phyloP scores from a whole-genome alignment of 2,888 invertebrate species.

The Apamea crenata region DNA sequence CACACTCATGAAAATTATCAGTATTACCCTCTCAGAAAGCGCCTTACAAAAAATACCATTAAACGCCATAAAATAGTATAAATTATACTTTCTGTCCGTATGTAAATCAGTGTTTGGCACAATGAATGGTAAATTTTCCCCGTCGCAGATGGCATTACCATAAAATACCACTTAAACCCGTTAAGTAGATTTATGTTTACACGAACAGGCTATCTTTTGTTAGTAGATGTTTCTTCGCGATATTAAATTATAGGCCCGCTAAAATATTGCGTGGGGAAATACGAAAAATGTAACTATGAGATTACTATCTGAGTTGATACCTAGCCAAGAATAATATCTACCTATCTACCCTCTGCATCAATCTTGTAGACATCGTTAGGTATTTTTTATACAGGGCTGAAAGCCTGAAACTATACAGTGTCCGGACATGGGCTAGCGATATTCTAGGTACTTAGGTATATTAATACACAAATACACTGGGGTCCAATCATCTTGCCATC shows the following conservation, averaged over 20 bases:
- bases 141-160: conserved; percentile 69
- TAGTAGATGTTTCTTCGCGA: conserved; percentile 55
- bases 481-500: too few species aligned
- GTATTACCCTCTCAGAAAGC: conserved; percentile 1
- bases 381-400: neutral
- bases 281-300: neutral
- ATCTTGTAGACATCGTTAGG: neutral
- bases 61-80: conserved; percentile 50
- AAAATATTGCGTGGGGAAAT: conserved; percentile 28
- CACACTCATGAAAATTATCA: neutral
- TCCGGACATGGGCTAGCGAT: too few species aligned
- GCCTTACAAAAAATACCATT: conserved; percentile 39
- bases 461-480: too few species aligned
- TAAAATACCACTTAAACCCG: conserved; percentile 72
- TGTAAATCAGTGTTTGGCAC: conserved; percentile 70
- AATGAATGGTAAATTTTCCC: conserved; percentile 72
- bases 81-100: conserved; percentile 50
- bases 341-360: neutral
- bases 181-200: conserved; percentile 70
- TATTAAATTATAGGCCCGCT: conserved; percentile 55
- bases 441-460: too few species aligned
- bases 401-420: too few species aligned
- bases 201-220: conserved; percentile 61
- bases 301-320: conserved; percentile 1
- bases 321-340: conserved; percentile 1